These are phyloP conservation scores for Xenopus petersii DNA, from an alignment of 2,797 vertebrate species.

Conservation along the genomic window DNA sequence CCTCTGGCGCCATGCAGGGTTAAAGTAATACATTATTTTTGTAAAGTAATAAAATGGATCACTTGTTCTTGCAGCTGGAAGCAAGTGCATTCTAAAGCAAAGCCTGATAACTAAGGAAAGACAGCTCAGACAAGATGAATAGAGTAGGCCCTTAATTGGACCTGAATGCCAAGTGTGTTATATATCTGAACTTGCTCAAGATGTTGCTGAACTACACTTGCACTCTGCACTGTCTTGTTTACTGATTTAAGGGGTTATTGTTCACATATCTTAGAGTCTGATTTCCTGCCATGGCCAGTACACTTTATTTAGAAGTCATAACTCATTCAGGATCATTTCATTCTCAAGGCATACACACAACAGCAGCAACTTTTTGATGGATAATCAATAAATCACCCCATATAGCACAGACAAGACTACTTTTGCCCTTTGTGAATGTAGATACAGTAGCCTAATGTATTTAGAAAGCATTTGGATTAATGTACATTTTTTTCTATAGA, in stretches of 20 bases:
- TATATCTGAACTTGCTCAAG: background rate
- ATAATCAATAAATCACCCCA: no score
- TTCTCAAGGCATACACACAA: no score
- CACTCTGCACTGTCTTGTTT: background rate
- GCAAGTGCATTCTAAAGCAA: conserved; percentile 13
- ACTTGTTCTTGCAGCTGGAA: conserved; percentile 42
- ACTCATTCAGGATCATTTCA: no score
- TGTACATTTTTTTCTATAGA: no score
- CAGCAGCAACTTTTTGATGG: no score
- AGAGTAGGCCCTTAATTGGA: background rate
- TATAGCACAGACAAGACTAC: no score
- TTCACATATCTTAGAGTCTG: no score
- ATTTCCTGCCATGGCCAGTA: no score
- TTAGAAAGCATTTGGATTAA: no score
- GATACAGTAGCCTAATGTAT: no score
- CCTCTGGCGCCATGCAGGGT: background rate
- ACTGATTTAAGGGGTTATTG: background rate
- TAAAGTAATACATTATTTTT: conserved; percentile 61
- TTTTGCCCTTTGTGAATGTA: no score
- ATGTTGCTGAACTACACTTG: background rate
- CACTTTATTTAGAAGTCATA: no score
- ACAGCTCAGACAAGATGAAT: background rate
- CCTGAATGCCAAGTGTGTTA: conserved; percentile 1
- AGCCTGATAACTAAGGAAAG: conserved; percentile 1
- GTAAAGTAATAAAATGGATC: conserved; percentile 53